A percentile compares a stretch with the other conserved stretches of the same genome.
phyloP scores from a whole-genome alignment of 2,113 vertebrate species.

The Ictalurus furcatus region DNA sequence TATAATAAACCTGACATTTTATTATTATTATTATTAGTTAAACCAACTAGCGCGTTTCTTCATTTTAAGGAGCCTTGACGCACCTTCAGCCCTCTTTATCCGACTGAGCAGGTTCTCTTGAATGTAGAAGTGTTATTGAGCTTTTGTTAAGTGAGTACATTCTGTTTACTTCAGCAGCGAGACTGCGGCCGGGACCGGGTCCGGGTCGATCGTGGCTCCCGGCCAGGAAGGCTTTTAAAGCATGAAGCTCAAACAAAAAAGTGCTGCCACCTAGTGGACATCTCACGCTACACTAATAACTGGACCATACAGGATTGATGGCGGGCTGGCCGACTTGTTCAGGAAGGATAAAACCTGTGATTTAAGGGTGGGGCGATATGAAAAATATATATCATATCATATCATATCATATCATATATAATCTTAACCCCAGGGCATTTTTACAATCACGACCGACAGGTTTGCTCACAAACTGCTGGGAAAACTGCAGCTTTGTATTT shows the following conservation, averaged over 20 bases:
- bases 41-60: not conserved
- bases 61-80: not conserved
- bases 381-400: too few relatives aligned
- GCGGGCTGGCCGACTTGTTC: too few relatives aligned
- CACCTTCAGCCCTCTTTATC: not conserved
- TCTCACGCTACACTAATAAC: not conserved
- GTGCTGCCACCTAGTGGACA: slow-evolving; percentile 74
- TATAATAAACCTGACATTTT: not conserved
- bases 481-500: not conserved
- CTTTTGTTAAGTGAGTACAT: slow-evolving; percentile 12
- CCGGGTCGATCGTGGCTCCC: slow-evolving; percentile 18
- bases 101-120: not conserved
- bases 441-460: not conserved
- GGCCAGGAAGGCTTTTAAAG: slow-evolving; percentile 38
- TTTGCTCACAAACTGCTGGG: not conserved
- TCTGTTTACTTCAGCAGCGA: not conserved
- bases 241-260: not conserved
- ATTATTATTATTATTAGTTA: not conserved
- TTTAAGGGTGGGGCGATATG: not conserved
- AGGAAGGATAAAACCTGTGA: not conserved
- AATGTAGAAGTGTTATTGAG: not conserved
- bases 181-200: not conserved
- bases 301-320: slow-evolving; percentile 8
- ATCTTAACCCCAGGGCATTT: not conserved
- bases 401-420: too few relatives aligned